Conservation (phyloP, 2,888 invertebrate genomes). For the Leptinotarsa peninsularis region DNA sequence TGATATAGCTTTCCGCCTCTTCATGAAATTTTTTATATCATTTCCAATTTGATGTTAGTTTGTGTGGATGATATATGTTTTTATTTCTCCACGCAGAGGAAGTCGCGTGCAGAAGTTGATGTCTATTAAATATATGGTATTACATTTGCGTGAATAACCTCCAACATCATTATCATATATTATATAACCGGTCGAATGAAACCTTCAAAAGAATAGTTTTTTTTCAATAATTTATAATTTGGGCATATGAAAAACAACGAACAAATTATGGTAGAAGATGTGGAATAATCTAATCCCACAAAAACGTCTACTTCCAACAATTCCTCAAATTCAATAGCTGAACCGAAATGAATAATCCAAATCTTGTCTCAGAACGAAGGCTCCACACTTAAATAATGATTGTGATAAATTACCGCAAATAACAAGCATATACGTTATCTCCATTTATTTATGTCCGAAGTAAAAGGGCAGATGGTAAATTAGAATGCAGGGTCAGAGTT, state of each 20-base stretch:
- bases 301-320: background rate
- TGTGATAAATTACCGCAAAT: constrained; percentile 41
- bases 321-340: constrained; percentile 2
- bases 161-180: too few relatives aligned
- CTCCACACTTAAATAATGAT: constrained; percentile 36
- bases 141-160: too few relatives aligned
- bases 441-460: constrained; percentile 56
- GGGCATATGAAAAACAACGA: background rate
- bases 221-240: too few relatives aligned
- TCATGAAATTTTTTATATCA: too few relatives aligned
- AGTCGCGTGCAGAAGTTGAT: too few relatives aligned
- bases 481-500: constrained; percentile 61
- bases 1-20: too few relatives aligned
- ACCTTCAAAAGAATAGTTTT: too few relatives aligned
- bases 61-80: too few relatives aligned
- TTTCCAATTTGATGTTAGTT: too few relatives aligned
- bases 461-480: constrained; percentile 58
- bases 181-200: too few relatives aligned
- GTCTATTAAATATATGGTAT: too few relatives aligned
- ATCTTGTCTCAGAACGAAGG: constrained; percentile 12
- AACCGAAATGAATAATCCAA: constrained; percentile 12
- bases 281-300: background rate
- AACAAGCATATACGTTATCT: constrained; percentile 40
- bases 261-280: background rate
- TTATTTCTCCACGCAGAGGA: too few relatives aligned